These are phyloP conservation scores for western clawed frog (Xenopus tropicalis) DNA, from an alignment of 2,113 vertebrate species.

Conservation along the genomic window DNA sequence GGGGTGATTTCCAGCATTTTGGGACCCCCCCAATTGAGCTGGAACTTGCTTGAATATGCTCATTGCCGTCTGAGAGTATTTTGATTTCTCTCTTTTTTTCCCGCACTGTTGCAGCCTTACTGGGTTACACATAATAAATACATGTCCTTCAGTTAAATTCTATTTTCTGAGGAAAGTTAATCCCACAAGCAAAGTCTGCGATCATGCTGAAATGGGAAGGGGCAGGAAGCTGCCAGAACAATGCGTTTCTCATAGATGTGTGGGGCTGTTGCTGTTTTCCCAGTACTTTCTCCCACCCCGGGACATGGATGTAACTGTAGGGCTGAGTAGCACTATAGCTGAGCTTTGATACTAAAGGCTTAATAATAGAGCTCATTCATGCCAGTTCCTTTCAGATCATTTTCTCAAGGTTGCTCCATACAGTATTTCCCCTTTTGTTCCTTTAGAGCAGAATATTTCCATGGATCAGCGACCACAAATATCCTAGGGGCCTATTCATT, in stretches of 20 bases:
- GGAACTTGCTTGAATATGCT: too few species aligned
- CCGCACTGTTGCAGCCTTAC: too few species aligned
- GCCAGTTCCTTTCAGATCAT: slow-evolving; percentile 34
- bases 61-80: too few species aligned
- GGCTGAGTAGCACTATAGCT: slow-evolving; percentile 23
- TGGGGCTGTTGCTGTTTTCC: slow-evolving; percentile 5
- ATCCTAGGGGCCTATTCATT: slow-evolving; percentile 32
- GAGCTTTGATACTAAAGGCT: slow-evolving; percentile 14
- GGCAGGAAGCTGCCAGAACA: neutral
- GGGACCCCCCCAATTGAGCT: too few species aligned
- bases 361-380: slow-evolving; percentile 35
- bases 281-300: slow-evolving; percentile 7
- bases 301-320: slow-evolving; percentile 15
- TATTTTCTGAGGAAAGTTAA: neutral
- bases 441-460: slow-evolving; percentile 38
- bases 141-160: neutral
- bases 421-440: slow-evolving; percentile 38
- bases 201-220: neutral
- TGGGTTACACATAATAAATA: neutral
- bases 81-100: too few species aligned
- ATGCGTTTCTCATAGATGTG: slow-evolving; percentile 23
- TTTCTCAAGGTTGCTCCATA: slow-evolving; percentile 39
- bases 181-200: slow-evolving; percentile 2
- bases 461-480: slow-evolving; percentile 30
- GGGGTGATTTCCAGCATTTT: too few species aligned